Evolutionary conservation across 2,888 invertebrate species (phyloP).

Genomic region (Esperia sulphurella): DNA sequence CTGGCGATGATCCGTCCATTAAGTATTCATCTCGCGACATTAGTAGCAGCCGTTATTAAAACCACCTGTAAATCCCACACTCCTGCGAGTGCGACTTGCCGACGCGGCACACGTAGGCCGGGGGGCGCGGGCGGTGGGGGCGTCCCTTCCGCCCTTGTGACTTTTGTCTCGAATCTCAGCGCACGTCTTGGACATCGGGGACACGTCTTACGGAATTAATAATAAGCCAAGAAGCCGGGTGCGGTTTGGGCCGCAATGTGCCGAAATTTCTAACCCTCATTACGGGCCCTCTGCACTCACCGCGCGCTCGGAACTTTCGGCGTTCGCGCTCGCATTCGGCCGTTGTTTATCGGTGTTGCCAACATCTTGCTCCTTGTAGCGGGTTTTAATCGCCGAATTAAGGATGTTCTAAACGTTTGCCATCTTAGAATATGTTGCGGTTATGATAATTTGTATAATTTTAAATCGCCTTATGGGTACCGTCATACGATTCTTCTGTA

Average conservation of each 20-base stretch:
- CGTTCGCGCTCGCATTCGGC: constrained; percentile 65
- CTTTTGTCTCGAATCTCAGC: constrained; percentile 78
- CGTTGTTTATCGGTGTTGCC: constrained; percentile 73
- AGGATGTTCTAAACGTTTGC: constrained; percentile 57
- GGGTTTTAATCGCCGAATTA: constrained; percentile 72
- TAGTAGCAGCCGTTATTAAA: constrained; percentile 75
- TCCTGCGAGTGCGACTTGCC: constrained; percentile 49
- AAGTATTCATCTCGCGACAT: constrained; percentile 78
- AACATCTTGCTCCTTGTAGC: constrained; percentile 65
- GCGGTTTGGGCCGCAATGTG: constrained; percentile 75
- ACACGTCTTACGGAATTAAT: constrained; percentile 80
- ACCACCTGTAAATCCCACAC: constrained; percentile 76
- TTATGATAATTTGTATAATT: not conserved
- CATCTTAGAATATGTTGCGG: constrained; percentile 18
- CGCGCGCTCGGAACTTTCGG: constrained; percentile 66
- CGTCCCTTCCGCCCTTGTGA: constrained; percentile 69
- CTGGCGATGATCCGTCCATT: constrained; percentile 65
- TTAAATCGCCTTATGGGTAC: no score
- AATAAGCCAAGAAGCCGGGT: constrained; percentile 78
- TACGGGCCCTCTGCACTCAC: constrained; percentile 74
- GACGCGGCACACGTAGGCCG: constrained; percentile 72
- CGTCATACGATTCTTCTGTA: no score
- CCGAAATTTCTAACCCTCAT: constrained; percentile 78
- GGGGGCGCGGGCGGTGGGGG: constrained; percentile 31
- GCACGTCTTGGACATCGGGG: constrained; percentile 80